Evolutionary conservation across 2,888 invertebrate species (phyloP).

Genomic region (Drosophila mulleri): DNA sequence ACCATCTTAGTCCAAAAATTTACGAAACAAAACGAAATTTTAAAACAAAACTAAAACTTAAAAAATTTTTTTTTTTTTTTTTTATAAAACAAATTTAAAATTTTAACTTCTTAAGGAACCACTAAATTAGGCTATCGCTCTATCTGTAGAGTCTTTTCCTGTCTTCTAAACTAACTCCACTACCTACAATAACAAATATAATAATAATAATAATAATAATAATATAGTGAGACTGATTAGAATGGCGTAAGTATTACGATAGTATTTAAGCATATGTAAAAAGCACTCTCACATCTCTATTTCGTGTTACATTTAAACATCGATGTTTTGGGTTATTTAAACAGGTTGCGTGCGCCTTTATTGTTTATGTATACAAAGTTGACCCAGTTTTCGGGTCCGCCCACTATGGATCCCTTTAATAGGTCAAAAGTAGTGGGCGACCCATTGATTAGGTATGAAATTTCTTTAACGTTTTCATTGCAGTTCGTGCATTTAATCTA

Average conservation of each 20-base stretch:
- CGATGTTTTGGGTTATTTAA: slow-evolving; percentile 2
- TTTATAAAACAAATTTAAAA: not conserved
- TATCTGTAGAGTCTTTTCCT: not conserved
- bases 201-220: not conserved
- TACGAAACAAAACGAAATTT: not conserved
- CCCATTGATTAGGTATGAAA: slow-evolving; percentile 4
- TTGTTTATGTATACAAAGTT: slow-evolving; percentile 28
- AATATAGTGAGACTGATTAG: not conserved
- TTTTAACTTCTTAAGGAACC: not conserved
- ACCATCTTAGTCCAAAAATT: not conserved
- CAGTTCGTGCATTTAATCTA: slow-evolving; percentile 25
- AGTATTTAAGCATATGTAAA: not conserved
- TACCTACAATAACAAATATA: not conserved
- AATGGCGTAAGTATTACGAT: not conserved
- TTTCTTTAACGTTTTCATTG: slow-evolving; percentile 5
- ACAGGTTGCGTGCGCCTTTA: slow-evolving; percentile 61
- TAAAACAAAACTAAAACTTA: not conserved
- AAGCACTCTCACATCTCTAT: not conserved
- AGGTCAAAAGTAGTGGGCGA: slow-evolving; percentile 23
- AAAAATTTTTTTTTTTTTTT: not conserved
- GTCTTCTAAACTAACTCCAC: not conserved
- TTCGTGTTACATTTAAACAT: not conserved
- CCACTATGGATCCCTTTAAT: slow-evolving; percentile 13
- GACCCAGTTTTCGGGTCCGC: slow-evolving; percentile 55
- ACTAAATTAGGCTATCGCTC: not conserved